Evolutionary conservation across 2,113 vertebrate genomes (phyloP).

Genomic region (Lucifuga dentata): DNA sequence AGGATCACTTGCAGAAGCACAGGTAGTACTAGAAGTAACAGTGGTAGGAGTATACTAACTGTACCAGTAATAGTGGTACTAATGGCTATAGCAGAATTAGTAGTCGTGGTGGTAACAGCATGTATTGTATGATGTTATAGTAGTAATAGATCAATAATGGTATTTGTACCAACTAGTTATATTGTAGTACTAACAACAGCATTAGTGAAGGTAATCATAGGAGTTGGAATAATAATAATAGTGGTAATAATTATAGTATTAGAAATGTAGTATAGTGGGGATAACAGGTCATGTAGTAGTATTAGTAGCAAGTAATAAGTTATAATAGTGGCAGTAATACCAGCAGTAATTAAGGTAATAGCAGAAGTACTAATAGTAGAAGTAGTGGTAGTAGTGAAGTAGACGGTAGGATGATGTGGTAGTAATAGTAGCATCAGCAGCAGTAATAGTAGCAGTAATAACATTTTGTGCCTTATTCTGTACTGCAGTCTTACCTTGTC

Average conservation of each 20-base stretch:
- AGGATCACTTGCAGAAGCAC: too few relatives aligned
- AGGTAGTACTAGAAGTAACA: too few relatives aligned
- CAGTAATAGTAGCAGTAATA: background rate
- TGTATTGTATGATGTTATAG: too few relatives aligned
- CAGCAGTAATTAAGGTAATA: background rate
- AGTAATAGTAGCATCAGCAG: background rate
- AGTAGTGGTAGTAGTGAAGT: too few relatives aligned
- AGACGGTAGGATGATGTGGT: background rate
- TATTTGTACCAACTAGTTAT: background rate
- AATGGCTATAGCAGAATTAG: too few relatives aligned
- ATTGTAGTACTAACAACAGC: background rate
- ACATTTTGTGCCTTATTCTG: background rate
- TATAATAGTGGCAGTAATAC: background rate
- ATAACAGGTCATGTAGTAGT: too few relatives aligned
- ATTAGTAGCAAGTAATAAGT: background rate
- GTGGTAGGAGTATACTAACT: too few relatives aligned
- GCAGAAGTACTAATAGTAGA: background rate
- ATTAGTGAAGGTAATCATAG: too few relatives aligned
- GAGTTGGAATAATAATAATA: background rate
- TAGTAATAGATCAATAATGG: too few relatives aligned
- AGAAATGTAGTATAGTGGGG: too few relatives aligned
- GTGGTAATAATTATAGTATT: background rate
- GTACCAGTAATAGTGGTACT: too few relatives aligned
- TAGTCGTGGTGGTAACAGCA: too few relatives aligned
- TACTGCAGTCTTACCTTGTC: constrained; percentile 47